Evolutionary conservation across 2,113 vertebrate genomes (phyloP), one percentile per base, ranked within the genome.

Genomic region (Lasiurus borealis): DNA sequence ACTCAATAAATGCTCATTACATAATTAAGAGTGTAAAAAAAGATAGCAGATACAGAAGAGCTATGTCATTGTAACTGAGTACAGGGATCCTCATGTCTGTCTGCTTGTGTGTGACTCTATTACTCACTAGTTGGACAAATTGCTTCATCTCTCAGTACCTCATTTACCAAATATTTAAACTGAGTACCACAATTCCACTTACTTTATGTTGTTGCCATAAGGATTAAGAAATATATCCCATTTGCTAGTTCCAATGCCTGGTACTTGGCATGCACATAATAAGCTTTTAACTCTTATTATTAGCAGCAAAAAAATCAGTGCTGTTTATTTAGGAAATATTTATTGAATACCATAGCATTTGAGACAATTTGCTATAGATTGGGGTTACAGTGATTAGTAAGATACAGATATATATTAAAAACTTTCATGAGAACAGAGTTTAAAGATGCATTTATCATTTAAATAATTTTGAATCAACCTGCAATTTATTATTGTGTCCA

Each of bases 391-490:
- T 95, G 80, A 91, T 85, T 91, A 88, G 62, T 52, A 85, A n/a
- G 7, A 66, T 82, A 50, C 13, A 93, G 12, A 68, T 78, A 34
- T 72, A 86, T 34, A 13, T 96, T 95, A 91, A 95, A 96, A 97
- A 90, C 46, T 85, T 91, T 90, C 64, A 94, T 54, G 84, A 92
- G 64, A 72, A 6, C 46, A 90, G 13, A 88, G 36, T 89, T 88
- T 95, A 95, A 95, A 96, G 69, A 87, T 44, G 31, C 80, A 87
- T 90, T 97, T 96, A 81, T 92, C 57, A 92, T 83, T 95, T 73
- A 94, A 94, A 81, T 94, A 96, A 86, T 82, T 96, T 93, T 84
- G 11, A 94, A 78, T 93, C 90, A 88, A 94, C 44, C 27, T 96
- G 25, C 1, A 73, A 82, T 91, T 77, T 92, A 77, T 97, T 92